These are phyloP conservation scores for Meliscaeva auricollis DNA, from an alignment of 2,888 invertebrate species.

Conservation along the genomic window DNA sequence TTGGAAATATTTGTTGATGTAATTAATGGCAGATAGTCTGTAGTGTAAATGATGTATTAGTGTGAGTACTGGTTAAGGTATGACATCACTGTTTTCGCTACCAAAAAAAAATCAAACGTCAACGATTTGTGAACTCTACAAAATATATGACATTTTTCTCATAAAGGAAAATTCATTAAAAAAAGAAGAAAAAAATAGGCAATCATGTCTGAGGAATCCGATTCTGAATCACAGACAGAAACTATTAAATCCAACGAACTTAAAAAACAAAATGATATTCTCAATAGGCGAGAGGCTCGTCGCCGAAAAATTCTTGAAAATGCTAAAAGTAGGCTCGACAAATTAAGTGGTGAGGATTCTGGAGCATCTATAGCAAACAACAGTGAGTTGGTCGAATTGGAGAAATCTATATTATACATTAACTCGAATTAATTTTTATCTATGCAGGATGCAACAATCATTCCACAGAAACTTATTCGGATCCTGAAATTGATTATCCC, in stretches of 20 bases:
- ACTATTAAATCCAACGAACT: slow-evolving; percentile 43
- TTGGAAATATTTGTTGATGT: too few species aligned
- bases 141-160: slow-evolving; percentile 23
- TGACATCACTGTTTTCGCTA: slow-evolving; percentile 38
- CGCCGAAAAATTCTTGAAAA: slow-evolving; percentile 61
- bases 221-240: slow-evolving; percentile 46
- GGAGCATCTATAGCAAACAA: slow-evolving; percentile 29
- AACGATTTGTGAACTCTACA: slow-evolving; percentile 24
- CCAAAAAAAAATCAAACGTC: neutral
- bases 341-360: slow-evolving; percentile 49
- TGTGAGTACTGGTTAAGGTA: neutral
- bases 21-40: too few species aligned
- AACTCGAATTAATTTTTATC: slow-evolving; percentile 3
- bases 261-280: slow-evolving; percentile 56
- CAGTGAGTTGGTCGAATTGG: slow-evolving; percentile 32
- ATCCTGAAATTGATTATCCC: slow-evolving; percentile 65
- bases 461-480: slow-evolving; percentile 51
- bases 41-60: too few species aligned
- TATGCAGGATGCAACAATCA: slow-evolving; percentile 43
- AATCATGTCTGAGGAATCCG: slow-evolving; percentile 60
- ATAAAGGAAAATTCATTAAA: slow-evolving; percentile 38
- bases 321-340: slow-evolving; percentile 62
- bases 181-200: slow-evolving; percentile 7
- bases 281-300: slow-evolving; percentile 57
- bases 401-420: neutral